These are phyloP conservation scores for Platypus cylindrus DNA, from an alignment of 2,888 invertebrate genomes.

Conservation along the genomic window DNA sequence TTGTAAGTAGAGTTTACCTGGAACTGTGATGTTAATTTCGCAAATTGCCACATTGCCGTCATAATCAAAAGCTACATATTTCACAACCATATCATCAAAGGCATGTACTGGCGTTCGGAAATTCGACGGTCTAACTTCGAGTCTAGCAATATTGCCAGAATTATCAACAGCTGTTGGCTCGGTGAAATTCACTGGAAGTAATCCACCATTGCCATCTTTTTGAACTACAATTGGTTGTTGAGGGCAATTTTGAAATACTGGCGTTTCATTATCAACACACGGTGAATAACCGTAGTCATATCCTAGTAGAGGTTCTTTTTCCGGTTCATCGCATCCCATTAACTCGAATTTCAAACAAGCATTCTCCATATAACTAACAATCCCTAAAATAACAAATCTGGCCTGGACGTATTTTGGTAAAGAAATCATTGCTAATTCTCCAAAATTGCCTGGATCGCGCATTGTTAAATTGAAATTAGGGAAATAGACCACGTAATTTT, in stretches of 20 bases:
- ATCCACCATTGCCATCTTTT: conserved; percentile 79
- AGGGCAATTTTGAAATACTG: conserved; percentile 92
- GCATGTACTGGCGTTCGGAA: conserved; percentile 80
- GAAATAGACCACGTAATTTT: conserved; percentile 94
- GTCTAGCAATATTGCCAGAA: conserved; percentile 84
- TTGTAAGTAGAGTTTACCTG: conserved; percentile 46
- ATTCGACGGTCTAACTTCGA: conserved; percentile 84
- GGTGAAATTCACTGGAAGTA: conserved; percentile 82
- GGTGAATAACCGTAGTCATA: conserved; percentile 90
- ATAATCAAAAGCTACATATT: conserved; percentile 93
- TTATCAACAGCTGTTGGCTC: conserved; percentile 92
- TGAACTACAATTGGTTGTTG: conserved; percentile 82
- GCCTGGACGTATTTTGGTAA: conserved; percentile 88
- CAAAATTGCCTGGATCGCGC: conserved; percentile 93
- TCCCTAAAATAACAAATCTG: conserved; percentile 81
- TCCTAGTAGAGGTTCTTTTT: conserved; percentile 69
- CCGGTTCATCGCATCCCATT: conserved; percentile 88
- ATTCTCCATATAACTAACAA: conserved; percentile 93
- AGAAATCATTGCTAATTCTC: conserved; percentile 91
- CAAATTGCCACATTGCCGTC: conserved; percentile 97
- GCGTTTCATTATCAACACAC: conserved; percentile 89
- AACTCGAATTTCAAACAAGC: conserved; percentile 92
- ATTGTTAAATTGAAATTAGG: conserved; percentile 91
- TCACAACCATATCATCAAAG: conserved; percentile 83
- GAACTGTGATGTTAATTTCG: conserved; percentile 85